Percentiles rank a stretch among this genome's conserved stretches.
phyloP scores from a whole-genome alignment of 2,888 invertebrate species.

The Neoaliturus tenellus region DNA sequence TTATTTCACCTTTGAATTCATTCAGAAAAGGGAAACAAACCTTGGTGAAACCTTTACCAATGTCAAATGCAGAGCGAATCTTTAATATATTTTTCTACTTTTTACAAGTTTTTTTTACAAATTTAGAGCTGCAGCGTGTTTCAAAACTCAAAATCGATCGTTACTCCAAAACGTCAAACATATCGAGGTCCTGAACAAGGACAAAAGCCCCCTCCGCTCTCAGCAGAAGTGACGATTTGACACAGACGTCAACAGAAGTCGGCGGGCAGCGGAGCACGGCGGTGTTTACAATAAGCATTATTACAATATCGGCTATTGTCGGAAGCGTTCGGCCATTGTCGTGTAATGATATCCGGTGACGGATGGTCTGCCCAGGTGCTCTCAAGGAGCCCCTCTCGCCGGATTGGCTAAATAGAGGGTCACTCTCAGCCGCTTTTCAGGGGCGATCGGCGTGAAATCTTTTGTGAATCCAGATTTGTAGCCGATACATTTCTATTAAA shows the following conservation, averaged over 20 bases:
- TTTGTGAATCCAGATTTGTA: background rate
- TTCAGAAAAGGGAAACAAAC: too few species aligned
- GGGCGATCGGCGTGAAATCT: slow-evolving; percentile 30
- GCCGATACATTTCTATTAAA: slow-evolving; percentile 1
- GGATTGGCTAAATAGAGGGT: slow-evolving; percentile 35
- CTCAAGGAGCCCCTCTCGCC: slow-evolving; percentile 32
- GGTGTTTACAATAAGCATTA: slow-evolving; percentile 49
- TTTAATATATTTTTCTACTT: too few species aligned
- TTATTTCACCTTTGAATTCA: too few species aligned
- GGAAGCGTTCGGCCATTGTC: slow-evolving; percentile 25
- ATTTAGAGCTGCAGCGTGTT: too few species aligned
- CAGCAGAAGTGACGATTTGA: slow-evolving; percentile 29
- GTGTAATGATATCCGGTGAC: slow-evolving; percentile 46
- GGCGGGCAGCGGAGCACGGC: slow-evolving; percentile 6
- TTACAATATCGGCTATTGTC: slow-evolving; percentile 50
- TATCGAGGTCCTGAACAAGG: background rate
- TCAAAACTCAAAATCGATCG: background rate
- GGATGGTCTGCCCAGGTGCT: slow-evolving; percentile 37
- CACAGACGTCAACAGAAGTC: slow-evolving; percentile 47
- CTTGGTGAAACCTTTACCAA: too few species aligned
- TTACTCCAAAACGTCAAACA: background rate
- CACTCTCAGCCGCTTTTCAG: slow-evolving; percentile 21
- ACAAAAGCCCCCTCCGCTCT: background rate
- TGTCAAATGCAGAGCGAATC: too few species aligned
- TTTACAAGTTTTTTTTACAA: too few species aligned